These are phyloP conservation scores for Streblospio benedicti DNA, from an alignment of 1,140 invertebrate species.

Conservation along the genomic window DNA sequence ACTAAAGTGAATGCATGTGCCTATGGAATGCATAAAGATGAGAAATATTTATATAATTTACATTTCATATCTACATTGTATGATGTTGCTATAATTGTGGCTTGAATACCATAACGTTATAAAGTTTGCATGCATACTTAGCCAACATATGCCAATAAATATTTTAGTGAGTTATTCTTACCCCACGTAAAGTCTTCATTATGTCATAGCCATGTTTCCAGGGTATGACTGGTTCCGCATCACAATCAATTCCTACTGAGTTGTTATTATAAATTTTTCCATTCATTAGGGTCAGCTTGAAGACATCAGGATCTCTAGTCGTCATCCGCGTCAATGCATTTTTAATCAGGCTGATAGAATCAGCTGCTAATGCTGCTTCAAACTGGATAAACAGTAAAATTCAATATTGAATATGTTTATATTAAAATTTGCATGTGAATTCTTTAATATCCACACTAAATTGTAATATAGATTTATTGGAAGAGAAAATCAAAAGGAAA, in stretches of 20 bases:
- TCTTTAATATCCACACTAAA: no score
- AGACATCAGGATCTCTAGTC: neutral
- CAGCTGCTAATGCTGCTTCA: slow-evolving; percentile 10
- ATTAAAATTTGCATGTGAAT: no score
- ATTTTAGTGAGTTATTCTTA: slow-evolving; percentile 41
- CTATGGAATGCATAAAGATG: no score
- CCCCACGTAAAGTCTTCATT: slow-evolving; percentile 72
- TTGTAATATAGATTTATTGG: no score
- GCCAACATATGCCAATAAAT: neutral
- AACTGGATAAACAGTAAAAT: neutral
- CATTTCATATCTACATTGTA: no score
- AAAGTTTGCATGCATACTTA: no score
- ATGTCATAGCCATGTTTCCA: slow-evolving; percentile 85
- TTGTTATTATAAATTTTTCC: slow-evolving; percentile 55
- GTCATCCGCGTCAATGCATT: slow-evolving; percentile 2
- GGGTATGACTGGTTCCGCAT: slow-evolving; percentile 65
- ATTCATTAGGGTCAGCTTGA: slow-evolving; percentile 42
- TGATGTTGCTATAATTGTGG: neutral
- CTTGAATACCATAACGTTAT: no score
- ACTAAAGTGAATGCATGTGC: no score
- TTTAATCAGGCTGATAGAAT: slow-evolving; percentile 1
- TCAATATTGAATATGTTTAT: no score
- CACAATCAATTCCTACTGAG: slow-evolving; percentile 67
- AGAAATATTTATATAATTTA: no score
- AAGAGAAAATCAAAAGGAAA: no score